A percentile compares a stretch with the other conserved stretches of the same genome.
These are phyloP conservation scores for Macroteleia sp. DNA, from an alignment of 2,888 invertebrate species.

Conservation along the genomic window DNA sequence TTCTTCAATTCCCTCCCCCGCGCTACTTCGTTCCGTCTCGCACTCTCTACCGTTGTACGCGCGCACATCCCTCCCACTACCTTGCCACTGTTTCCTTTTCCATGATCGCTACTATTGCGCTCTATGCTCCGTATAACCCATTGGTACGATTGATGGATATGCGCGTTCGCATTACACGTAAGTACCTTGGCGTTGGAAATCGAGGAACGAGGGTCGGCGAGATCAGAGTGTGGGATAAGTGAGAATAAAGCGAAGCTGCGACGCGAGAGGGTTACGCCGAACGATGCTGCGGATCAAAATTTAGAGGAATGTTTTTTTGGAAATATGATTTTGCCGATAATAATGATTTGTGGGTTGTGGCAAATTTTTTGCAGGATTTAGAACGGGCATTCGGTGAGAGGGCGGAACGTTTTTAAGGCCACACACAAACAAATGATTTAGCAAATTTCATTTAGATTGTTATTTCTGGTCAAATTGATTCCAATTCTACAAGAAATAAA, in stretches of 20 bases:
- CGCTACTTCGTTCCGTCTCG: slow-evolving; percentile 48
- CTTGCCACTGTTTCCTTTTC: slow-evolving; percentile 54
- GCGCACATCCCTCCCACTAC: slow-evolving; percentile 68
- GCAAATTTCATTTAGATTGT: too few relatives aligned
- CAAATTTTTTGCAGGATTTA: not conserved
- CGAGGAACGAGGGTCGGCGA: slow-evolving; percentile 14
- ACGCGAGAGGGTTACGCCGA: slow-evolving; percentile 11
- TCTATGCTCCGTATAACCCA: slow-evolving; percentile 49
- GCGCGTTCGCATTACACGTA: slow-evolving; percentile 55
- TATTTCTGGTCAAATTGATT: too few relatives aligned
- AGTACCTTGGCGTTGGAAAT: slow-evolving; percentile 42
- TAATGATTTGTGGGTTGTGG: slow-evolving; percentile 26
- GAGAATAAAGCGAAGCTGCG: slow-evolving; percentile 29
- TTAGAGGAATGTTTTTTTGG: slow-evolving; percentile 28
- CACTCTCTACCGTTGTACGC: slow-evolving; percentile 67
- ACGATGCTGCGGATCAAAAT: slow-evolving; percentile 24
- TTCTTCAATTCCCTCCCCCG: slow-evolving; percentile 43
- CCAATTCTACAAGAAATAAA: too few relatives aligned
- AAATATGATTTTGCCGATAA: slow-evolving; percentile 29
- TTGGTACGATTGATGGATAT: slow-evolving; percentile 61
- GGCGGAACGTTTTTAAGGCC: too few relatives aligned
- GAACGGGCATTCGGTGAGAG: too few relatives aligned
- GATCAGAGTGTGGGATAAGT: slow-evolving; percentile 23
- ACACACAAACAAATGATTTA: too few relatives aligned
- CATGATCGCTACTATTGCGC: slow-evolving; percentile 50